These are phyloP conservation scores for Oscheius sp. DNA, from an alignment of 2,888 invertebrate species.

Conservation along the genomic window DNA sequence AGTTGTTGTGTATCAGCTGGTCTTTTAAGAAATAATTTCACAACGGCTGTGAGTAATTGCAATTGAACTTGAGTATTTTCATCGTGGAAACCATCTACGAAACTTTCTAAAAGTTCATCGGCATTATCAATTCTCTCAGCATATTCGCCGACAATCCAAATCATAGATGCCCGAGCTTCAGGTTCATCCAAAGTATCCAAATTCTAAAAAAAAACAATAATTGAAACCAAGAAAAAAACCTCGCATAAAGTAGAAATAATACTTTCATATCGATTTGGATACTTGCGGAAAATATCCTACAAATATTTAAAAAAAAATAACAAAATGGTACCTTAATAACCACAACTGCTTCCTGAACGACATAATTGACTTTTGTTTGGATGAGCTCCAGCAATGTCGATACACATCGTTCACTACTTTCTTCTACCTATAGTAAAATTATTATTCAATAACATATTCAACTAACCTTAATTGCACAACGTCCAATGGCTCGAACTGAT, in stretches of 20 bases:
- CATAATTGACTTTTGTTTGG: constrained; percentile 99
- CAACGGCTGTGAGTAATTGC: constrained; percentile 94
- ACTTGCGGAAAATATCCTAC: constrained; percentile 78
- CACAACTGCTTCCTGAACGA: constrained; percentile 98
- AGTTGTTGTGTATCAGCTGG: constrained; percentile 98
- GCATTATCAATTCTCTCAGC: constrained; percentile 99
- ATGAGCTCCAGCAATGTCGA: constrained; percentile 95
- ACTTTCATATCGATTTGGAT: constrained; percentile 99
- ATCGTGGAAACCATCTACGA: constrained; percentile 95
- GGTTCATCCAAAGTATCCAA: constrained; percentile 97
- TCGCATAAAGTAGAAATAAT: constrained; percentile 98
- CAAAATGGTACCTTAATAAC: constrained; percentile 81
- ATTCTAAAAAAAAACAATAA: constrained; percentile 75
- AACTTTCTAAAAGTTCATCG: constrained; percentile 94
- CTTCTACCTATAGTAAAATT: constrained; percentile 76
- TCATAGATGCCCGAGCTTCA: constrained; percentile 93
- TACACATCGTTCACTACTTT: constrained; percentile 96
- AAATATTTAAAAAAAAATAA: background rate
- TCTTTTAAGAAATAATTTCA: constrained; percentile 95
- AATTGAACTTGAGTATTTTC: constrained; percentile 93
- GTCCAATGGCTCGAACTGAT: constrained; percentile 95
- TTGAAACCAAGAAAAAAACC: constrained; percentile 14
- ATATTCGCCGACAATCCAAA: constrained; percentile 86
- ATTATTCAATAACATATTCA: background rate
- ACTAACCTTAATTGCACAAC: constrained; percentile 85